Evolutionary conservation across 2,888 invertebrate species (phyloP).

Genomic region (Xiphydria camelus): DNA sequence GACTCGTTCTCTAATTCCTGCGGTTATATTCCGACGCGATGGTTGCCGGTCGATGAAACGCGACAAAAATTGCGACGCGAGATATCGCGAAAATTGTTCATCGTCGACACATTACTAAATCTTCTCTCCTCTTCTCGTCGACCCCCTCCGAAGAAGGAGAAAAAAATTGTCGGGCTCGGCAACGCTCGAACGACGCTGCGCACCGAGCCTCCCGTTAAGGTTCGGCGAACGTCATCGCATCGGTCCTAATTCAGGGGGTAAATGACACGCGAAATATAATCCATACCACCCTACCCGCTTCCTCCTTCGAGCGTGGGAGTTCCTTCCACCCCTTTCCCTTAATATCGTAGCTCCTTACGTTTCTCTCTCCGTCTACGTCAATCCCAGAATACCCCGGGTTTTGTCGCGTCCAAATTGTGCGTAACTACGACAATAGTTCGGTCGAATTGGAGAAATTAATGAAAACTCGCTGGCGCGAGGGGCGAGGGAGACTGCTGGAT

Average conservation of each 20-base stretch:
- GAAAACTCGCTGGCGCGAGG: conserved; percentile 38
- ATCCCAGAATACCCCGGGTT: conserved; percentile 34
- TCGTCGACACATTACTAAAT: too few relatives aligned
- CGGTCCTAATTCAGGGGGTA: conserved; percentile 37
- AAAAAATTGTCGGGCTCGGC: conserved; percentile 2
- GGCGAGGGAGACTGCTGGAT: neutral
- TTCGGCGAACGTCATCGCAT: too few relatives aligned
- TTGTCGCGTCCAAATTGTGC: conserved; percentile 51
- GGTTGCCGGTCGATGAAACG: too few relatives aligned
- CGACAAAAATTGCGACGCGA: too few relatives aligned
- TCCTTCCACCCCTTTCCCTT: conserved; percentile 27
- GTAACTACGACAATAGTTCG: conserved; percentile 52
- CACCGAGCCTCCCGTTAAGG: too few relatives aligned
- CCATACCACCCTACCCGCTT: conserved; percentile 26
- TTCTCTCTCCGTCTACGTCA: conserved; percentile 34
- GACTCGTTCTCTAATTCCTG: conserved; percentile 29
- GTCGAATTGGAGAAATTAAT: conserved; percentile 51
- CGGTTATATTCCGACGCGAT: conserved; percentile 27
- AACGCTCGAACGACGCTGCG: conserved; percentile 22
- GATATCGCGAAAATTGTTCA: too few relatives aligned
- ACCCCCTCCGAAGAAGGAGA: too few relatives aligned
- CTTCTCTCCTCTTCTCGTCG: too few relatives aligned
- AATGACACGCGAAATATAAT: conserved; percentile 50
- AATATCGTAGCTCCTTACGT: conserved; percentile 36
- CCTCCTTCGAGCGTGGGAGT: conserved; percentile 3